Base-by-base conservation (phyloP, 2,797 vertebrate species). In the Dicrostonyx torquatus region DNA sequence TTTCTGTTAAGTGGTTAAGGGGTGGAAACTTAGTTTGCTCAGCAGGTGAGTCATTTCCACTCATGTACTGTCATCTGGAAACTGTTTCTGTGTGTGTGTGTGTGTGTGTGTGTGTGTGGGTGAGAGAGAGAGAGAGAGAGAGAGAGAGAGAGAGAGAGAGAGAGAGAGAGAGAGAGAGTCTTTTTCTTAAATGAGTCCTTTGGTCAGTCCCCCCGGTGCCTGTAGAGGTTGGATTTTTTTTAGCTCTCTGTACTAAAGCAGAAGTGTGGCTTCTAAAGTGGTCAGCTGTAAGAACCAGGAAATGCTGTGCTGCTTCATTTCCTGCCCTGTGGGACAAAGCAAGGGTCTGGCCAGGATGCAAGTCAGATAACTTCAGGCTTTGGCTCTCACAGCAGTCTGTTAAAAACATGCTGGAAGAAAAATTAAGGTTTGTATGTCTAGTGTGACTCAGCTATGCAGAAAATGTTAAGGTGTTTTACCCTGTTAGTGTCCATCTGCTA, bases 141-240 rank as follows among this genome's bases (percentile, higher is more conserved):
- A 22, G 12, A 12, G 40, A 5, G 6, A 7, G 75, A 9, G 75
- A 17, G n/a, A 6, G 48, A 45, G 43, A 76, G 26, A 22, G 31
- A 50, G 31, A 78, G 75, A 50, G 31, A 50, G 17, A 48, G 26
- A 34, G 45, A 20, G 45, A 9, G 45, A 48, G 45, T 6, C 45
- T 5, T 53, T 20, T 45, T 84, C 85, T 89, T 87, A 78, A 91
- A 24, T 78, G 37, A 91, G 12, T 94, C 43, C 34, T 95, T 96
- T 80, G 93, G 90, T 98, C 92, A 93, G 34, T 95, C 85, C 53
- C 91, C 93, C 91, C 92, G 94, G 92, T 97, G 73, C 82, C 95
- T 94, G 15, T 50, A 72, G 93, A 97, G 31, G 94, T 97, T 96
- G 95, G 91, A 96, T 96, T 97, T 98, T 97, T 98, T 96, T 94